A percentile compares a stretch with the other conserved stretches of the same genome.
These are phyloP conservation scores for Notamacropus eugenii DNA, from an alignment of 2,797 vertebrate species.

Conservation along the genomic window DNA sequence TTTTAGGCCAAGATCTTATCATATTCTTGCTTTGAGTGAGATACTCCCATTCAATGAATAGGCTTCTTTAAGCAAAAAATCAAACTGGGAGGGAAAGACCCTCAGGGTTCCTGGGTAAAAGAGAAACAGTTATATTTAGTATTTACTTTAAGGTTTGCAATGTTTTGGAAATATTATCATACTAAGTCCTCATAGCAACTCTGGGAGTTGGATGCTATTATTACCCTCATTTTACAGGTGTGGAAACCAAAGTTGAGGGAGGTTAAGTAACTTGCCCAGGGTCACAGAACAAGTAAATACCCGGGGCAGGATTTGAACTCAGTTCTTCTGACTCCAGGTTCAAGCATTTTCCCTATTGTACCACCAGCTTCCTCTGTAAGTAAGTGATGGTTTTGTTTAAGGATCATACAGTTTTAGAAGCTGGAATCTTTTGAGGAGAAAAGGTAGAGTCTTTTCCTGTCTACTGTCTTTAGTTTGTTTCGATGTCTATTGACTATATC, in stretches of 20 bases:
- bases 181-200: background rate
- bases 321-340: background rate
- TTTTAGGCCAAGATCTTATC: too few relatives aligned
- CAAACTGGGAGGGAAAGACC: too few relatives aligned
- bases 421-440: background rate
- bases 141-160: background rate
- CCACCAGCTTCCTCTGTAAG: background rate
- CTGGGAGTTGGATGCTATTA: background rate
- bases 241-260: background rate
- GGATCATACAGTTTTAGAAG: background rate
- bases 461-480: background rate
- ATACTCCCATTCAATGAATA: too few relatives aligned
- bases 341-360: background rate
- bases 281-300: background rate
- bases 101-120: too few relatives aligned
- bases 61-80: too few relatives aligned
- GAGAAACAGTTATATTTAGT: too few relatives aligned
- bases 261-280: background rate
- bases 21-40: too few relatives aligned
- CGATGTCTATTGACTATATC: background rate
- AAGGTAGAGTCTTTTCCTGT: background rate
- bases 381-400: background rate
- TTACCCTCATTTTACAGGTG: background rate
- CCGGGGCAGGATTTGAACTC: background rate
- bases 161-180: background rate